A percentile compares a stretch with the other conserved stretches of the same genome.
phyloP scores from a whole-genome alignment of 2,113 vertebrate genomes.

The Gymnorhina tibicen region DNA sequence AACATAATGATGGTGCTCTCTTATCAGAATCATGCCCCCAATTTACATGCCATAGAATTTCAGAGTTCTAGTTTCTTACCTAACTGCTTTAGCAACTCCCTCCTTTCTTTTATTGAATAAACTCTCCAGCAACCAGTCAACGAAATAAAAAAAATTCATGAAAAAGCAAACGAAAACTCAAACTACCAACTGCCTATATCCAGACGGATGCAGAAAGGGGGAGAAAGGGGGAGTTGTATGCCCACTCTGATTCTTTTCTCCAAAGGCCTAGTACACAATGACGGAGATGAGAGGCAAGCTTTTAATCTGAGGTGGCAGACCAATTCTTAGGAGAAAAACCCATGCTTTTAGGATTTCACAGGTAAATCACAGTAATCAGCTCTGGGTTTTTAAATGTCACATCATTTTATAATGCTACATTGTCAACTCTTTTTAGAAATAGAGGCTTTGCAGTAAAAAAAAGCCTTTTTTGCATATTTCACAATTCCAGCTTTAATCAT shows the following conservation, averaged over 20 bases:
- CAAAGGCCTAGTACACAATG: background rate
- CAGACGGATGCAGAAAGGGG: background rate
- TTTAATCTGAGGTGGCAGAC: rapidly evolving
- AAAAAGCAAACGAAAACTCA: background rate
- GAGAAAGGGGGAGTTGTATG: background rate
- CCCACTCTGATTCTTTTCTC: rapidly evolving
- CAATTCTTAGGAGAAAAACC: background rate
- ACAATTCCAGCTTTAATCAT: background rate
- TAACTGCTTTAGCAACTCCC: background rate
- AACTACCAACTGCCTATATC: background rate
- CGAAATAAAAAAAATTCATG: background rate
- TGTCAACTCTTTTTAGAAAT: background rate
- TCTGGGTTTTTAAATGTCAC: background rate
- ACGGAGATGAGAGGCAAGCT: background rate
- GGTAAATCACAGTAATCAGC: background rate
- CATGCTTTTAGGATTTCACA: background rate
- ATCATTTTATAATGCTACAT: background rate
- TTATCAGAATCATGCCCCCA: background rate
- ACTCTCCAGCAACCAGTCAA: background rate
- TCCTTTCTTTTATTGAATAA: background rate
- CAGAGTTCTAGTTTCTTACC: background rate
- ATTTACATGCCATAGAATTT: background rate
- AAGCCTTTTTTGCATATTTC: background rate
- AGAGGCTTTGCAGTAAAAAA: background rate
- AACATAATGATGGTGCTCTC: background rate